These are phyloP conservation scores for Pagrus major DNA, from an alignment of 2,113 vertebrate genomes.

Conservation along the genomic window DNA sequence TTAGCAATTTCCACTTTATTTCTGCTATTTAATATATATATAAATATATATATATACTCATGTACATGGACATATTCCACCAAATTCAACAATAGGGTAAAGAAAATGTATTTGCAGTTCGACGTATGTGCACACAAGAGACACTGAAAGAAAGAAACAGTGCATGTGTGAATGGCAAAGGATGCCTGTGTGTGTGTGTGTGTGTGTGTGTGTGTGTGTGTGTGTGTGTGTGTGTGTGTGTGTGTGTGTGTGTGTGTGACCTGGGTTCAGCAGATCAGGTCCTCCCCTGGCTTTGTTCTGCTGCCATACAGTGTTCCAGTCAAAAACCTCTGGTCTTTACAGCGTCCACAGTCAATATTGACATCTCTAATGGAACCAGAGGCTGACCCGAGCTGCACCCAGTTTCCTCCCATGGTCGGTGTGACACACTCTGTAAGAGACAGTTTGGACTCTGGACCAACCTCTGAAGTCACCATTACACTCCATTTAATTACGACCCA, in stretches of 20 bases:
- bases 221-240: not conserved
- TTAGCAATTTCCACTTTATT: no score
- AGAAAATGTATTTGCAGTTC: no score
- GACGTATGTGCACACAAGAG: not conserved
- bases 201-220: not conserved
- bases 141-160: not conserved
- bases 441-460: not conserved
- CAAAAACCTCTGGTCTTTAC: slow-evolving; percentile 33
- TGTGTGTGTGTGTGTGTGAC: slow-evolving; percentile 6
- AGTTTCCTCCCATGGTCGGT: not conserved
- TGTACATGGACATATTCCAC: no score
- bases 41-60: no score
- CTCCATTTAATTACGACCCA: not conserved
- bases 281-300: slow-evolving; percentile 61
- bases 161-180: not conserved
- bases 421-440: not conserved
- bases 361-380: slow-evolving; percentile 46
- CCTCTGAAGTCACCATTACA: not conserved
- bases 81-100: no score
- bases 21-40: no score
- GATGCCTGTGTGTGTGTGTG: not conserved
- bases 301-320: slow-evolving; percentile 2
- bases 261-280: slow-evolving; percentile 61
- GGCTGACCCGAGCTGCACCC: not conserved
- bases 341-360: slow-evolving; percentile 77